Evolutionary conservation across 2,113 vertebrate species (phyloP), one percentile per base, ranked within the genome.

Genomic region (Gopherus evgoodei): DNA sequence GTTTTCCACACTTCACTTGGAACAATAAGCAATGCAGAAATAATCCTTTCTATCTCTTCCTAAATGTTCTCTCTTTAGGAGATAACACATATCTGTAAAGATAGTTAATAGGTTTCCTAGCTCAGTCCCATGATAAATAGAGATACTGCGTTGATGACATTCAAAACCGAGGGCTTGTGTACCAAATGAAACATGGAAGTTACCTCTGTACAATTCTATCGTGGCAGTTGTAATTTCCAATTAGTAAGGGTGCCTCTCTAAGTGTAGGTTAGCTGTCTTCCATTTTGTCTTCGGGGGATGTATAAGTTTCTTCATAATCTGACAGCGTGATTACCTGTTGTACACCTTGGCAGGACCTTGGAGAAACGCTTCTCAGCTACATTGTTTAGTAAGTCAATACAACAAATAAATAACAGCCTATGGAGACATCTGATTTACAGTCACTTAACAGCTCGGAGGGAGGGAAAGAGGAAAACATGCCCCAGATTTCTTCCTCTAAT

Each of bases 231-330:
- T 90, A 76, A 11, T 42, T 94, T 97, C 42, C 54, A 93, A 2
- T 88, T 84, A 85, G 21, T 81, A 90, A 84, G 52, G 21, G 35
- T 11, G 78, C 9, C 5, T 75, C n/a, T 93, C 81, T 78, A 93
- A 38, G 21, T 49, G 38, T 88, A 95, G 92, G 82, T 24, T 65
- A n/a, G 4, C 49, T 42, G 0, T 83, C 93, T 89, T 91, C 38
- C 5, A n/a, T 94, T 95, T 90, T 47, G 4, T 95, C 47, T 88
- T 86, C 83, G 69, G 22, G 5, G 4, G 65, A 22, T 47, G 35
- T 78, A 49, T 87, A 93, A 90, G 54, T 93, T 96, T 91, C 56
- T 93, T 91, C 52, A 81, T 44, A 92, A 1, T 83, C 85, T 93
- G 84, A 54, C 78, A 83, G 59, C 1, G 1, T 80, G 65, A 87